Evolutionary conservation across 2,888 invertebrate genomes (phyloP).

Genomic region (Hemithea aestivaria): DNA sequence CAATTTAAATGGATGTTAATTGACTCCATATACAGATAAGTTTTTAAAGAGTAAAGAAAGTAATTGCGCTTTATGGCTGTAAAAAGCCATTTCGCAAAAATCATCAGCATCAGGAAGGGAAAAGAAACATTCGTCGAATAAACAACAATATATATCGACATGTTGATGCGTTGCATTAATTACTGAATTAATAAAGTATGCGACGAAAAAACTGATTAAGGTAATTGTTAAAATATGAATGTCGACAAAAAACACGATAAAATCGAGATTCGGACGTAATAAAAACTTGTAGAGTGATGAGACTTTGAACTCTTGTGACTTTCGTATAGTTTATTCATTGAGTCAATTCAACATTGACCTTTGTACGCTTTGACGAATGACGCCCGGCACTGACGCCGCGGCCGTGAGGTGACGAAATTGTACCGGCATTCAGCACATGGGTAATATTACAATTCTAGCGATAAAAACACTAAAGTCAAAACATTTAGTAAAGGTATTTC

Average conservation of each 20-base stretch:
- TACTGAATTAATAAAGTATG: conserved; percentile 11
- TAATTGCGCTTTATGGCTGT: conserved; percentile 5
- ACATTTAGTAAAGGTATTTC: too few species aligned
- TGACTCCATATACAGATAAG: conserved; percentile 11
- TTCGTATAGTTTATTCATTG: conserved; percentile 21
- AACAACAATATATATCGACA: conserved; percentile 16
- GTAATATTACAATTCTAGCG: too few species aligned
- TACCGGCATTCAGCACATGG: too few species aligned
- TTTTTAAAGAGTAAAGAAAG: conserved; percentile 7
- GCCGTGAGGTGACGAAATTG: conserved; percentile 22
- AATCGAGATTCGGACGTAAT: conserved; percentile 4
- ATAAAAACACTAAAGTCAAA: too few species aligned
- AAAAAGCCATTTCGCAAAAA: conserved; percentile 1
- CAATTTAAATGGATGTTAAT: conserved; percentile 9
- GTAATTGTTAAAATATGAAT: conserved; percentile 6
- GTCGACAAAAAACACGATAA: neutral
- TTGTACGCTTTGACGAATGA: conserved; percentile 7
- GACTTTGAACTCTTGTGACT: conserved; percentile 23
- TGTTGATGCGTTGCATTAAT: conserved; percentile 3
- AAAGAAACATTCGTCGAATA: conserved; percentile 6
- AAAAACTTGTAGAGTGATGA: conserved; percentile 11
- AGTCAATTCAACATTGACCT: conserved; percentile 22
- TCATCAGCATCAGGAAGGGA: conserved; percentile 2
- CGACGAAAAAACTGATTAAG: neutral
- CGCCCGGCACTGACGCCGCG: conserved; percentile 12